These are phyloP conservation scores for Phainopepla nitens DNA, from an alignment of 2,113 vertebrate species.

Conservation along the genomic window DNA sequence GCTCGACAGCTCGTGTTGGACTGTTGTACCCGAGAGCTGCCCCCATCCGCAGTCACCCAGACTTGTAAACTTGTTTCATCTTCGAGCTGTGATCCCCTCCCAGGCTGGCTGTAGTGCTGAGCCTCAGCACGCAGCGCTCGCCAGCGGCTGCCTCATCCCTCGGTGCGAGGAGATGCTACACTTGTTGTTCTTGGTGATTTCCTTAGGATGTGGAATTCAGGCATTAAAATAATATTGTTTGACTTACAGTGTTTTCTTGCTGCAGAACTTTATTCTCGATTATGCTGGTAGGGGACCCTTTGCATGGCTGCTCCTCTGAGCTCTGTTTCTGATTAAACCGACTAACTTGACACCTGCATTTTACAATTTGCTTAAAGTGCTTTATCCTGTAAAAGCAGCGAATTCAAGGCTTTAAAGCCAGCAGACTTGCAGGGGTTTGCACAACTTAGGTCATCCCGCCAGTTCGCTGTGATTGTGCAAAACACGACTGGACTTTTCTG, in stretches of 20 bases:
- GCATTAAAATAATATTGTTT: not conserved
- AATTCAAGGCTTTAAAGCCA: conserved; percentile 47
- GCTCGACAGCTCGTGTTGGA: not conserved
- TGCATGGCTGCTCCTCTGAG: not conserved
- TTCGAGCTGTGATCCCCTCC: not conserved
- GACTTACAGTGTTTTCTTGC: not conserved
- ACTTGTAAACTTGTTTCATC: not conserved
- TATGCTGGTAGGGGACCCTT: not conserved
- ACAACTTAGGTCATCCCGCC: conserved; percentile 8
- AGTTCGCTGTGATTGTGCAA: not conserved
- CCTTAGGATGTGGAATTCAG: not conserved
- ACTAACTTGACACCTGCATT: conserved; percentile 53
- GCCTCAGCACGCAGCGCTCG: not conserved
- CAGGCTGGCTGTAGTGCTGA: not conserved
- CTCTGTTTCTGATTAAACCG: conserved; percentile 62
- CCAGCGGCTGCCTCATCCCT: not conserved
- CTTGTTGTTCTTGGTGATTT: not conserved
- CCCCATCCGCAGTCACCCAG: not conserved
- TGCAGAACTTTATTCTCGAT: conserved; percentile 22
- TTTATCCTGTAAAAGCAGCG: conserved; percentile 52
- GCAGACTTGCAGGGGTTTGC: conserved; percentile 39
- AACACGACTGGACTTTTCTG: not conserved
- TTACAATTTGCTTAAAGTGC: conserved; percentile 47
- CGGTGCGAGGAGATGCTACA: not conserved
- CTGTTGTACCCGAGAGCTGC: not conserved